phyloP scores from a whole-genome alignment of 2,888 invertebrate genomes.

The Myathropa florea region DNA sequence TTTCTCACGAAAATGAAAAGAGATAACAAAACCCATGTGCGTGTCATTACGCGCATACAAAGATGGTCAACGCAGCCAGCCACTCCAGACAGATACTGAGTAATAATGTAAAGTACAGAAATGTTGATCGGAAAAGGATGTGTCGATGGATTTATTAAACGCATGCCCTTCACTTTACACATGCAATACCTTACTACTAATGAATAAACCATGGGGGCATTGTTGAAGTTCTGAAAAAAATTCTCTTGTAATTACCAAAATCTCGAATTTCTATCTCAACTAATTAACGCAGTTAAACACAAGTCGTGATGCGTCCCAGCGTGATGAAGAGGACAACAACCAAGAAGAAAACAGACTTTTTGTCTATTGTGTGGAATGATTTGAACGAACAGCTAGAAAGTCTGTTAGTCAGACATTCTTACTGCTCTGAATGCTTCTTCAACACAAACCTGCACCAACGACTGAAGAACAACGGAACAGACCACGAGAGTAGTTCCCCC shows the following conservation, averaged over 20 bases:
- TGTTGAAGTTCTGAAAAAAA: background rate
- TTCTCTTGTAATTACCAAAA: slow-evolving; percentile 50
- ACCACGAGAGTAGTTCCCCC: slow-evolving; percentile 28
- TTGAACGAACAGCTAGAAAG: slow-evolving; percentile 65
- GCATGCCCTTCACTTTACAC: slow-evolving; percentile 19
- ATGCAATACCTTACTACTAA: background rate
- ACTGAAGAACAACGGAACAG: slow-evolving; percentile 66
- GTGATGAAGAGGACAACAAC: background rate
- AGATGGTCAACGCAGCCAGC: slow-evolving; percentile 35
- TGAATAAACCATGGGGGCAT: background rate
- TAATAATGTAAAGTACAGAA: slow-evolving; percentile 9
- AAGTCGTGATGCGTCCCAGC: slow-evolving; percentile 23
- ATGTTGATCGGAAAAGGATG: slow-evolving; percentile 55
- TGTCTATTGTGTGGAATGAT: slow-evolving; percentile 57
- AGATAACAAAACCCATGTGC: slow-evolving; percentile 43
- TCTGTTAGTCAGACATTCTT: slow-evolving; percentile 62
- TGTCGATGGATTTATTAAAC: slow-evolving; percentile 63
- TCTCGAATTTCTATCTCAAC: slow-evolving; percentile 40
- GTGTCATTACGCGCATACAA: slow-evolving; percentile 63
- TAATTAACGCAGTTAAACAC: slow-evolving; percentile 58
- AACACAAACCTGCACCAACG: slow-evolving; percentile 48
- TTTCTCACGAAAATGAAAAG: slow-evolving; percentile 35
- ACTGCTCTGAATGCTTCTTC: slow-evolving; percentile 60
- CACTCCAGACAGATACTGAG: slow-evolving; percentile 21
- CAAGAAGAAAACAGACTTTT: slow-evolving; percentile 1